Base-by-base conservation (phyloP, 2,888 invertebrate species). In the Iselma pallidipennis region DNA sequence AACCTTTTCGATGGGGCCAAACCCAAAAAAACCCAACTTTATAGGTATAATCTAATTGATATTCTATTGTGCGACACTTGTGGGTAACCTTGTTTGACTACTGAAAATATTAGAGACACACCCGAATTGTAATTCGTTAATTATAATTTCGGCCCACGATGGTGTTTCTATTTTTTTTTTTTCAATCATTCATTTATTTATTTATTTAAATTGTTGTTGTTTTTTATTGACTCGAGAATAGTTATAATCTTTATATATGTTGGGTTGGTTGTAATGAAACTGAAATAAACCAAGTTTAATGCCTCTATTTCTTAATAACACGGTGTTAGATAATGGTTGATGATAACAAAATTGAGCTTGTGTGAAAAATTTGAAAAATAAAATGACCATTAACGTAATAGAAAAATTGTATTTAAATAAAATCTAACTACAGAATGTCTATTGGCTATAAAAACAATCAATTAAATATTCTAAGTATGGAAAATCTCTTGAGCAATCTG, bases 1-100 rank as follows among this genome's bases (percentile, higher is more conserved):
- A 45, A 45, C 45, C 45, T 45, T 45, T 45, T 12, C 45, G 12
- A 12, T 45, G 45, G n/a, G 45, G 23, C 45, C 45, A 21, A 21
- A 23, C 45, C 45, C 45, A 25, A 45, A 45, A 45, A 28, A 28
- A 28, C 28, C 28, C 6, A 28, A 28, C 9, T 7, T 28, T 2
- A 28, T 28, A 28, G 9, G 1, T 7, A 28, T 28, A 9, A 45
- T 21, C 37, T 42, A 12, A 5, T 45, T 45, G 12, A n/a, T 23
- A 45, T 45, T 45, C 45, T 45, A 45, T 45, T 45, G 45, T 45
- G 45, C n/a, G 45, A 45, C 45, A 45, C 21, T 23, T 23, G 45
- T 21, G 1, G 28, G 4, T 45, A 45, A 21, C 45, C 45, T 45
- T 45, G 45, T 45, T 45, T 45, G 45, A 12, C 45, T 45, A 45